phyloP scores from a whole-genome alignment of 2,797 vertebrate species.

The Calcarius lapponicus region DNA sequence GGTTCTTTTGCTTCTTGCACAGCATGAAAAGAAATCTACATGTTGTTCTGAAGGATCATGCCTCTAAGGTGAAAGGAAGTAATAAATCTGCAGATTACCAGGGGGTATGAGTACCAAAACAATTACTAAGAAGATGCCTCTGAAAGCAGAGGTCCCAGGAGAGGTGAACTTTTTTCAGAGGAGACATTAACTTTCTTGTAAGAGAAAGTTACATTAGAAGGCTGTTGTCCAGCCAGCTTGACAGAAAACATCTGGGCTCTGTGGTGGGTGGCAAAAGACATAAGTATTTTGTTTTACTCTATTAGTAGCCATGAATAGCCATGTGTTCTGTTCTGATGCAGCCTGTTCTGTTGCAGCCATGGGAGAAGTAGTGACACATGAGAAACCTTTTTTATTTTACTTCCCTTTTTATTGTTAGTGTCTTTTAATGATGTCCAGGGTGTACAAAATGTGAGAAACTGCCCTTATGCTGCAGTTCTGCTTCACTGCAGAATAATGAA shows the following conservation, averaged over 20 bases:
- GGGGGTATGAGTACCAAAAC: slow-evolving; percentile 19
- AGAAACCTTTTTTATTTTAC: neutral
- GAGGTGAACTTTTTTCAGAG: slow-evolving; percentile 60
- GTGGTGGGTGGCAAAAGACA: slow-evolving; percentile 7
- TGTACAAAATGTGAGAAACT: neutral
- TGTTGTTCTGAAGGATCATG: slow-evolving; percentile 9
- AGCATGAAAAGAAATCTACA: slow-evolving; percentile 30
- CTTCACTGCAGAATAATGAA: neutral
- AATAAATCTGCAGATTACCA: slow-evolving; percentile 40
- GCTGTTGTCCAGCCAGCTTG: neutral
- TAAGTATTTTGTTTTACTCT: slow-evolving; percentile 11
- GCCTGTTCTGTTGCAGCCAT: neutral
- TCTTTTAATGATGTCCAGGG: neutral
- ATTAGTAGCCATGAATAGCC: neutral
- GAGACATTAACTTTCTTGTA: slow-evolving; percentile 15
- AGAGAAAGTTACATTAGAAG: slow-evolving; percentile 39
- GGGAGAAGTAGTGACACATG: neutral
- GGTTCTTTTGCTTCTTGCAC: slow-evolving; percentile 49
- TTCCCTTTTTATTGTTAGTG: neutral
- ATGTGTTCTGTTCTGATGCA: neutral
- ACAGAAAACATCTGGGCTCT: slow-evolving; percentile 9
- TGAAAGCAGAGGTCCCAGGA: slow-evolving; percentile 45
- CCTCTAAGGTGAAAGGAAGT: slow-evolving; percentile 59
- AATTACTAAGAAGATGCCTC: slow-evolving; percentile 47
- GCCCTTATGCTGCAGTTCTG: neutral